phyloP scores from a whole-genome alignment of 2,888 invertebrate species.

The Panopea generosa region DNA sequence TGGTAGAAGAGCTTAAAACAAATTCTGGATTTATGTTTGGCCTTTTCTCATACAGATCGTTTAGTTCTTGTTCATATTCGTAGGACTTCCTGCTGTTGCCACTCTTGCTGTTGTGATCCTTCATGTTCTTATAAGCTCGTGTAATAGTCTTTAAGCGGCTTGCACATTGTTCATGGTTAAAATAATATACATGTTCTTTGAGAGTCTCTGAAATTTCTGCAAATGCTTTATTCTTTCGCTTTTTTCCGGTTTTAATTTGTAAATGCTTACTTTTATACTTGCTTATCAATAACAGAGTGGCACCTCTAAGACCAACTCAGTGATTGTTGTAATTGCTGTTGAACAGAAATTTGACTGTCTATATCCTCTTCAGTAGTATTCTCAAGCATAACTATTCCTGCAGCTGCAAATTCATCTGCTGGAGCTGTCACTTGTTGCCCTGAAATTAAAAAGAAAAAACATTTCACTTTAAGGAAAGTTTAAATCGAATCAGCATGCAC shows the following conservation, averaged over 20 bases:
- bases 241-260: conserved; percentile 22
- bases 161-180: conserved; percentile 17
- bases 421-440: too few species aligned
- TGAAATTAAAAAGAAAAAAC: conserved; percentile 3
- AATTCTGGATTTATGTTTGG: conserved; percentile 26
- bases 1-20: conserved; percentile 12
- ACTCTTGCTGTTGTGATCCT: conserved; percentile 20
- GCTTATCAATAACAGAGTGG: conserved; percentile 18
- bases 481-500: too few species aligned
- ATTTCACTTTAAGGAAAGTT: conserved; percentile 3
- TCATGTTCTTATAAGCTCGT: conserved; percentile 23
- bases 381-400: neutral
- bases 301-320: too few species aligned
- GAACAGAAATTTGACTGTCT: too few species aligned
- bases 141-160: conserved; percentile 15
- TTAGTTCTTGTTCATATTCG: conserved; percentile 13
- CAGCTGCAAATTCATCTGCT: neutral
- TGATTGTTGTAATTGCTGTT: too few species aligned
- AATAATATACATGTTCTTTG: neutral
- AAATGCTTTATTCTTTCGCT: conserved; percentile 19
- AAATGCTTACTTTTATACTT: conserved; percentile 24
- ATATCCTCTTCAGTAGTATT: too few species aligned
- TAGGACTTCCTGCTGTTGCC: conserved; percentile 13
- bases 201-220: conserved; percentile 16
- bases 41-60: conserved; percentile 16